Evolutionary conservation across 2,113 vertebrate genomes (phyloP).

Genomic region (Panthera leo): DNA sequence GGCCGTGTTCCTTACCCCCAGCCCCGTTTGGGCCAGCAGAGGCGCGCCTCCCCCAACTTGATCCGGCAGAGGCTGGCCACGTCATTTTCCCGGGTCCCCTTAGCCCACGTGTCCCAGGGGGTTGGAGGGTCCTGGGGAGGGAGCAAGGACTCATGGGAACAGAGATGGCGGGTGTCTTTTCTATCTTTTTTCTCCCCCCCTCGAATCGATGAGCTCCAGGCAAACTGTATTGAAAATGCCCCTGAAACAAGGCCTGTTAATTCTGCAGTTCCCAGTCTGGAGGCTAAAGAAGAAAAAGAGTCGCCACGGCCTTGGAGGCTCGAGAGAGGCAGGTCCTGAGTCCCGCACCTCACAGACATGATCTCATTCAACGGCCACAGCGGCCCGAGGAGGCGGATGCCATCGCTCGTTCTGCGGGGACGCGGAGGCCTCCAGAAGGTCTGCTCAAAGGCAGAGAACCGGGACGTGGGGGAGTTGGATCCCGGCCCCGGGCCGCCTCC

Average conservation of each 20-base stretch:
- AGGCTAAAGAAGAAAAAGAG: not conserved
- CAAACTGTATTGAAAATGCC: not conserved
- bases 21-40: not conserved
- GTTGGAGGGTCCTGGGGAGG: not conserved
- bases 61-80: accelerated
- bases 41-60: no score
- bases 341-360: accelerated
- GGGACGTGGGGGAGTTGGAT: accelerated
- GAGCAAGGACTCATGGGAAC: not conserved
- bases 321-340: accelerated
- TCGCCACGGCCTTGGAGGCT: accelerated
- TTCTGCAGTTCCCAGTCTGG: not conserved
- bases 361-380: accelerated
- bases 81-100: not conserved
- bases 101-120: accelerated
- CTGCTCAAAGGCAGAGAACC: not conserved
- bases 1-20: accelerated
- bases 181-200: no score
- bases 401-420: not conserved
- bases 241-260: not conserved
- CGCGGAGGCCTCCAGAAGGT: no score
- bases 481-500: accelerated
- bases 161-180: not conserved
- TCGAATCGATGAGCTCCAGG: not conserved
- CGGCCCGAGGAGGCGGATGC: accelerated